Evolutionary conservation across 1,140 invertebrate species (phyloP).

Genomic region (Leptonema lineaticorne): DNA sequence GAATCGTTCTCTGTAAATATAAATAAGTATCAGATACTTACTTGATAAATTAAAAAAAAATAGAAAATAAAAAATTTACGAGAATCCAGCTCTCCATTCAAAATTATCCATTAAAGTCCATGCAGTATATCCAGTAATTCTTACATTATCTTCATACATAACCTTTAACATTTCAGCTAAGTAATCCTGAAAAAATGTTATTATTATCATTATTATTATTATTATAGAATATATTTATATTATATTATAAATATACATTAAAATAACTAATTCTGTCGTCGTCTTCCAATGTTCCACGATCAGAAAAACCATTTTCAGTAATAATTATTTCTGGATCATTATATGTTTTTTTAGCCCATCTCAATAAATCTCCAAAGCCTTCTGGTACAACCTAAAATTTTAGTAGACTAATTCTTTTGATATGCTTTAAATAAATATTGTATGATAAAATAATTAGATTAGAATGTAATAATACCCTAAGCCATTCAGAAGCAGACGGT

Average conservation of each 20-base stretch:
- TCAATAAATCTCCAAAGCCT: constrained; percentile 61
- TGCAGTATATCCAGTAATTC: constrained; percentile 69
- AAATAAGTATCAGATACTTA: constrained; percentile 3
- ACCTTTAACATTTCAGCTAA: constrained; percentile 61
- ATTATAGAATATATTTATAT: background rate
- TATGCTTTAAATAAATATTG: background rate
- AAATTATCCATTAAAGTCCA: constrained; percentile 81
- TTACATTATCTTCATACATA: constrained; percentile 63
- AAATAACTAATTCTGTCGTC: constrained; percentile 57
- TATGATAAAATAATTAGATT: background rate
- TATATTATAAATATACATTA: constrained; percentile 48
- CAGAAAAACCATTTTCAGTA: constrained; percentile 65
- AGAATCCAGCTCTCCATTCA: constrained; percentile 69
- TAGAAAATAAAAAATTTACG: constrained; percentile 50
- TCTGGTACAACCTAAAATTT: constrained; percentile 55
- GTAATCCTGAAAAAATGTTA: constrained; percentile 54
- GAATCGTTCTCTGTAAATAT: constrained; percentile 52
- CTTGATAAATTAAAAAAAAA: no score
- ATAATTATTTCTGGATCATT: constrained; percentile 61
- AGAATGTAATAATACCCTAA: constrained; percentile 47
- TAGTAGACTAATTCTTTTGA: background rate
- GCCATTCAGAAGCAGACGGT: constrained; percentile 54
- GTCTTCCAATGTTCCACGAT: constrained; percentile 51
- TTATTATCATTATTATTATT: background rate
- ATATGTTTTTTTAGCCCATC: constrained; percentile 61